Evolutionary conservation across 2,888 invertebrate species (phyloP).

Genomic region (Julus scanicus): DNA sequence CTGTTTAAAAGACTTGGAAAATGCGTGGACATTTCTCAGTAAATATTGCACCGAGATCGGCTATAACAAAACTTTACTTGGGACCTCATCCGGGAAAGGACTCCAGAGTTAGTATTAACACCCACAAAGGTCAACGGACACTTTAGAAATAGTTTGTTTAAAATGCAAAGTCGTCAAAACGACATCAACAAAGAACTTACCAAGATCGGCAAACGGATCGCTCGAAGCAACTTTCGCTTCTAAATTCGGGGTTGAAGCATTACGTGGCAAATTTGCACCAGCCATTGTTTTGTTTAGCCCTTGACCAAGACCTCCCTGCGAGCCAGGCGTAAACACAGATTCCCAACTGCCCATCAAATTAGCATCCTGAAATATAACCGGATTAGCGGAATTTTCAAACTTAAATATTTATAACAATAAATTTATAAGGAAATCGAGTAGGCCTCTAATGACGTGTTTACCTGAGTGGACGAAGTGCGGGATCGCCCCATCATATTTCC

Average conservation of each 20-base stretch:
- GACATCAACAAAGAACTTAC: conserved; percentile 46
- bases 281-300: conserved; percentile 50
- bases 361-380: conserved; percentile 53
- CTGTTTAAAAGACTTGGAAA: too few species aligned
- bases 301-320: not conserved
- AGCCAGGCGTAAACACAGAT: conserved; percentile 57
- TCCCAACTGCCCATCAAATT: conserved; percentile 59
- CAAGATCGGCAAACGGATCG: conserved; percentile 59
- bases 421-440: too few species aligned
- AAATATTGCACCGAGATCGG: too few species aligned
- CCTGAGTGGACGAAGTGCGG: conserved; percentile 52
- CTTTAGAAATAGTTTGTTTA: too few species aligned
- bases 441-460: not conserved
- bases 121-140: too few species aligned
- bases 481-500: conserved; percentile 35
- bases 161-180: too few species aligned
- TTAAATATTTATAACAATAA: not conserved
- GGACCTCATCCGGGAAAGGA: too few species aligned
- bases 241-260: conserved; percentile 58
- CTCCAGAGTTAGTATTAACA: too few species aligned
- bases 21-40: too few species aligned
- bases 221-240: conserved; percentile 56
- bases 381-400: too few species aligned
- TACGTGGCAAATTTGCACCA: conserved; percentile 57
- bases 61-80: too few species aligned